Base-by-base conservation (phyloP, 2,113 vertebrate species). In the Ariopsis seemanni region DNA sequence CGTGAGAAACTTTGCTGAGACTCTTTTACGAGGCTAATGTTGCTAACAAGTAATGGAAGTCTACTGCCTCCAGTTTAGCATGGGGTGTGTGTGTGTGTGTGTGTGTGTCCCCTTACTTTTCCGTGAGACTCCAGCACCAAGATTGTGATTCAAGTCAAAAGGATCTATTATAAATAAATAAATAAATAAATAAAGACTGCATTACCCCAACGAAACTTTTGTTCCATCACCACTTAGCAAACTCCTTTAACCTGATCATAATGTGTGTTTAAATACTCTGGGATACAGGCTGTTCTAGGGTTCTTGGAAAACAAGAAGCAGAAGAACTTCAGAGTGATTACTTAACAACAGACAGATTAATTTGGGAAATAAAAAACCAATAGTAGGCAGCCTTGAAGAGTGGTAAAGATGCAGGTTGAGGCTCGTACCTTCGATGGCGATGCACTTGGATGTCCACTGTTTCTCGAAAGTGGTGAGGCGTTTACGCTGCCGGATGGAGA, bases 381-480 rank as follows among this genome's bases (percentile, higher is more conserved):
- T 60, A 18, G 5, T 60, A 20, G 5, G 18, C 58, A 25, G 7
- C 62, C 11, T 4, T 12, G 25, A 67, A 11, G 71, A 7, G 42
- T 11, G 18, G 2, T 53, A 9, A 8, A 20, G 17, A 8, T 72
- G 72, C 5, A 53, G 11, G 75, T 15, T 2, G 25, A 17, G 50
- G 50, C 25, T n/a, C 9, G 27, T 65, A 99, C 98, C 98, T 97
- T 99, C 98, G 0, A 99, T 99, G 10, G 98, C 97, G 87, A 99
- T 99, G 91, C 98, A 99, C 91, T 99, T 99, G 89, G 98, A 99
- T 7, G 98, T 99, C 98, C 98, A 99, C 92, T 99, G 98, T 71
- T 99, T 99, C 93, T 99, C 97, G 87, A 99, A 99, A 0, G 98
- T 99, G 78, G 98, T 99, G 89, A 99, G 95, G 12, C 98, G 95